A percentile compares a stretch with the other conserved stretches of the same genome.
phyloP scores from a whole-genome alignment of 2,113 vertebrate species.

The Stigmatopora nigra region DNA sequence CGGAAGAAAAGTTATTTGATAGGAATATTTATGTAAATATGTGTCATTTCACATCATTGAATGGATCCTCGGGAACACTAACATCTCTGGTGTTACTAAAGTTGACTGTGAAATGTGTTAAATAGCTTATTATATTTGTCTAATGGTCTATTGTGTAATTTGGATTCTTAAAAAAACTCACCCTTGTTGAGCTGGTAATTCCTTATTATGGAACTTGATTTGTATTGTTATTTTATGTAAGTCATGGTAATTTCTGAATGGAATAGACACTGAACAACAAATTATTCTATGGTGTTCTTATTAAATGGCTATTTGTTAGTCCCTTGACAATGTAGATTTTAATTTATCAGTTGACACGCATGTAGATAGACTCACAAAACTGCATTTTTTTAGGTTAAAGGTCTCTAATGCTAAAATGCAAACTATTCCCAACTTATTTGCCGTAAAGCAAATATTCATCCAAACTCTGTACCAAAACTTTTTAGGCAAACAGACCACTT shows the following conservation, averaged over 20 bases:
- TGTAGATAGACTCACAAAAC: background rate
- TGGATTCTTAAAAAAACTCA: conserved; percentile 14
- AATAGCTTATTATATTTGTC: conserved; percentile 4
- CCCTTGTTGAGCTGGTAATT: conserved; percentile 11
- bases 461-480: too few relatives aligned
- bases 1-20: conserved; percentile 20
- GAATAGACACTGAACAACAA: conserved; percentile 13
- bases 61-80: conserved; percentile 4
- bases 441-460: background rate
- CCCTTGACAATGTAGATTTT: background rate
- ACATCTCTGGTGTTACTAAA: conserved; percentile 1
- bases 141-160: conserved; percentile 13
- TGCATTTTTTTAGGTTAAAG: background rate
- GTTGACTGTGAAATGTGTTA: conserved; percentile 5
- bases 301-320: conserved; percentile 46
- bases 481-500: background rate
- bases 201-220: conserved; percentile 37
- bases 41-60: background rate
- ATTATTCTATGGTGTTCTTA: conserved; percentile 28
- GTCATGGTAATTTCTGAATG: conserved; percentile 13
- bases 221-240: conserved; percentile 11
- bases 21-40: conserved; percentile 1
- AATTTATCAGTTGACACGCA: too few relatives aligned
- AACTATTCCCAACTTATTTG: too few relatives aligned
- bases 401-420: too few relatives aligned